These are phyloP conservation scores for Zosterops borbonicus DNA, from an alignment of 2,113 vertebrate species.

Conservation along the genomic window DNA sequence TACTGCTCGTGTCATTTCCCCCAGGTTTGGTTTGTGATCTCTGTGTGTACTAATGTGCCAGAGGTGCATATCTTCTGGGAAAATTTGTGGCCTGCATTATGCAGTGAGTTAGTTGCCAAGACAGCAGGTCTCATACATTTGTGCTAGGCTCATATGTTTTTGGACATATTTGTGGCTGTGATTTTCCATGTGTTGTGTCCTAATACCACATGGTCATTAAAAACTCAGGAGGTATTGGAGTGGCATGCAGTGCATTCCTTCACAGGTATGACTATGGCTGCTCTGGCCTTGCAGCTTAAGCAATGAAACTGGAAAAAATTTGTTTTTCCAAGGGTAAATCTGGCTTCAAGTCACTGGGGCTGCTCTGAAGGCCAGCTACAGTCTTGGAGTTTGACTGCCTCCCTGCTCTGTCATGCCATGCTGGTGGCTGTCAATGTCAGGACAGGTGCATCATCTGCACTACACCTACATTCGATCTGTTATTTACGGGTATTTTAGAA, in stretches of 20 bases:
- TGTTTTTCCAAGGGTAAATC: not conserved
- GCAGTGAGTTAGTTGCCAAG: not conserved
- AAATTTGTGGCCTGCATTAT: not conserved
- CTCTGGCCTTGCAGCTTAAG: not conserved
- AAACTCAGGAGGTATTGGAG: not conserved
- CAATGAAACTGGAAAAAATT: not conserved
- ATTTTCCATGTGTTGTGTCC: not conserved
- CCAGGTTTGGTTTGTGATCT: not conserved
- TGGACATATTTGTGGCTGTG: rapidly evolving
- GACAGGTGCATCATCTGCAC: not conserved
- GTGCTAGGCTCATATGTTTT: not conserved
- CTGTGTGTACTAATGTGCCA: not conserved
- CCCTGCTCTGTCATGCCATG: not conserved
- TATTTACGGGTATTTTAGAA: not conserved
- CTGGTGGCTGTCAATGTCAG: not conserved
- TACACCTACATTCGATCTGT: not conserved
- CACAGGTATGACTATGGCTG: not conserved
- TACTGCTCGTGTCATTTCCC: not conserved
- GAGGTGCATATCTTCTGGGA: not conserved
- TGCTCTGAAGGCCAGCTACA: not conserved
- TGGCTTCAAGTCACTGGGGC: not conserved
- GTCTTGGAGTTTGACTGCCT: rapidly evolving
- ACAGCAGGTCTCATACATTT: not conserved
- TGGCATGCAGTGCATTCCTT: not conserved
- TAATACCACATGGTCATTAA: not conserved